These are phyloP conservation scores for Drosophila triauraria DNA, from an alignment of 1,140 invertebrate species.

Conservation along the genomic window DNA sequence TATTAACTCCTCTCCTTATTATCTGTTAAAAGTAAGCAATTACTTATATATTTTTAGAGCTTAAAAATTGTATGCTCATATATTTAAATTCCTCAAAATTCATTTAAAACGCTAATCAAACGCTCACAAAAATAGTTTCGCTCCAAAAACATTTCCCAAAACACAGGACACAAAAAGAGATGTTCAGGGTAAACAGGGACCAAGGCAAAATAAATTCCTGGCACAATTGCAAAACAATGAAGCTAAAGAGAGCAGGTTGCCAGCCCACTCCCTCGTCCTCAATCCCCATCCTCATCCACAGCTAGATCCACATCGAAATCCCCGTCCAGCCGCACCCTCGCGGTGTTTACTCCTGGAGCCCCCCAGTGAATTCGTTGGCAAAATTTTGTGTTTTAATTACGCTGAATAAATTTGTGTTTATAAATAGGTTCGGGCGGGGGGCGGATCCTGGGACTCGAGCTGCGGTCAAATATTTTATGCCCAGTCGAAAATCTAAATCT, in stretches of 20 bases:
- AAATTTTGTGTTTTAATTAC: slow-evolving; percentile 84
- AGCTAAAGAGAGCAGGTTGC: slow-evolving; percentile 37
- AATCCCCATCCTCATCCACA: not conserved
- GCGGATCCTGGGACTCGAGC: slow-evolving; percentile 46
- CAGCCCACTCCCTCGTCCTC: not conserved
- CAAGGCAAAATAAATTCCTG: slow-evolving; percentile 55
- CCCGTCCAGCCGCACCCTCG: slow-evolving; percentile 2
- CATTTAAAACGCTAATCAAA: slow-evolving; percentile 1
- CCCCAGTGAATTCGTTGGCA: slow-evolving; percentile 49
- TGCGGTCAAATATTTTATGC: slow-evolving; percentile 81
- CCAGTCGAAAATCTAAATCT: slow-evolving; percentile 80
- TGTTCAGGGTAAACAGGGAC: slow-evolving; percentile 28
- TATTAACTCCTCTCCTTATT: no score
- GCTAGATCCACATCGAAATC: slow-evolving; percentile 11
- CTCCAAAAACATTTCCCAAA: slow-evolving; percentile 4
- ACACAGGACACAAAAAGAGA: slow-evolving; percentile 1
- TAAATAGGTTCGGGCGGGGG: slow-evolving; percentile 62
- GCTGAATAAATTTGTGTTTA: slow-evolving; percentile 83
- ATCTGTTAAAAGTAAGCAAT: no score
- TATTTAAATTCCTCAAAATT: not conserved
- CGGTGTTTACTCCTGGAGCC: slow-evolving; percentile 27
- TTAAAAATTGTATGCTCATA: no score
- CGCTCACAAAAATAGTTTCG: slow-evolving; percentile 4
- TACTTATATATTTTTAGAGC: no score
- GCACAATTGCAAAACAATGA: slow-evolving; percentile 73